Conservation (phyloP, 2,888 invertebrate genomes). For the Pseudococcus viburni region DNA sequence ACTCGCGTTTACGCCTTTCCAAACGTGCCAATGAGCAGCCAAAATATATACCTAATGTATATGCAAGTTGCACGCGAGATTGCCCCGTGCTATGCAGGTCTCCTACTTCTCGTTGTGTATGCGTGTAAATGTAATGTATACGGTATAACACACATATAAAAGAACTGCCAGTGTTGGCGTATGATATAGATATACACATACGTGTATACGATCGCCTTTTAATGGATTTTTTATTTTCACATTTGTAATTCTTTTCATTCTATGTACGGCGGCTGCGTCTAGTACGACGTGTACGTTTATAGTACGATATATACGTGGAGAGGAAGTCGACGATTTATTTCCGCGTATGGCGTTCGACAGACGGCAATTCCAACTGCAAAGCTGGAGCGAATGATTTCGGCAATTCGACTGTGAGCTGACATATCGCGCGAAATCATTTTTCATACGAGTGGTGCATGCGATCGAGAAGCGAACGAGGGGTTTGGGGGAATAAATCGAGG, state of each 20-base stretch:
- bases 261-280: constrained; percentile 8
- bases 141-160: constrained; percentile 2
- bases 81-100: constrained; percentile 1
- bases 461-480: background rate
- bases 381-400: background rate
- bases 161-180: background rate
- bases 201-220: constrained; percentile 2
- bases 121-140: background rate
- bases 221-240: constrained; percentile 44
- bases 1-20: background rate
- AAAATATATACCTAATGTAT: constrained; percentile 4
- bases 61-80: background rate
- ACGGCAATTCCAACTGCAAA: constrained; percentile 2
- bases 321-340: constrained; percentile 42
- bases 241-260: constrained; percentile 38
- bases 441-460: background rate
- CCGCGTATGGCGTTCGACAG: constrained; percentile 19
- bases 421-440: background rate
- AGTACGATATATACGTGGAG: background rate
- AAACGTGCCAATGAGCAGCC: constrained; percentile 48
- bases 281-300: background rate
- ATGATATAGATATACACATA: background rate
- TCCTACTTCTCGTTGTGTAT: background rate
- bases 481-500: background rate
- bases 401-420: background rate